Evolutionary conservation across 1,140 invertebrate genomes (phyloP), one percentile per base, ranked within the genome.

Genomic region (Octopus bimaculoides): DNA sequence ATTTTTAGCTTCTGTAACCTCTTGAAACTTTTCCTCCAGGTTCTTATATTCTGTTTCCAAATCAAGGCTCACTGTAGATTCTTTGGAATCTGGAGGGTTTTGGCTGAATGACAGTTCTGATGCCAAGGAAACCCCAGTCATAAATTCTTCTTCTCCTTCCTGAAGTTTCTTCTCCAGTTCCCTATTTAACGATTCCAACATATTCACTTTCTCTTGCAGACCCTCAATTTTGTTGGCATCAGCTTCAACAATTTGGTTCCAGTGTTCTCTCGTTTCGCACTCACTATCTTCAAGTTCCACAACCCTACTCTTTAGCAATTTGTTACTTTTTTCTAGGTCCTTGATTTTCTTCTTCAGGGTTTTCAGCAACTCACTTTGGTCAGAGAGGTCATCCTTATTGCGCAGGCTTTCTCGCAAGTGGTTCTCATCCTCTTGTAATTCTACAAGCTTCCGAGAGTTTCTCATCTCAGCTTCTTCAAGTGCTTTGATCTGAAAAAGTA

Each of bases 201-300:
- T 81, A 83, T 82, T 84, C 0, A 88, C 81, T 77, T 89, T 89
- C 77, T 88, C 85, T 77, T 89, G 85, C 41, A 87, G 77, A 54
- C 82, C 82, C 61, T 84, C 81, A 9, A 83, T 82, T 80, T 86
- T 85, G 61, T 86, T 86, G 10, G 84, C 82, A 73, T 88, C 86
- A 78, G 86, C 85, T 74, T 87, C 85, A 17, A 85, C 87, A 66
- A 86, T 86, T 75, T 85, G 83, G 52, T 84, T 81, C 88, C 87
- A 88, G 81, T 89, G 88, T n/a, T 85, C 85, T 73, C 83, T 84
- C 54, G 87, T 75, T 14, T 84, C 85, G 79, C 85, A 83, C 77
- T 89, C 86, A 80, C 85, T 86, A 79, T 88, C 87, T 74, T 87
- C 87, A 61, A 88, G 80, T 78, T 89, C 87, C 0, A 82, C 79